phyloP scores from a whole-genome alignment of 2,113 vertebrate genomes.

The Forbesichthys papilliferus region DNA sequence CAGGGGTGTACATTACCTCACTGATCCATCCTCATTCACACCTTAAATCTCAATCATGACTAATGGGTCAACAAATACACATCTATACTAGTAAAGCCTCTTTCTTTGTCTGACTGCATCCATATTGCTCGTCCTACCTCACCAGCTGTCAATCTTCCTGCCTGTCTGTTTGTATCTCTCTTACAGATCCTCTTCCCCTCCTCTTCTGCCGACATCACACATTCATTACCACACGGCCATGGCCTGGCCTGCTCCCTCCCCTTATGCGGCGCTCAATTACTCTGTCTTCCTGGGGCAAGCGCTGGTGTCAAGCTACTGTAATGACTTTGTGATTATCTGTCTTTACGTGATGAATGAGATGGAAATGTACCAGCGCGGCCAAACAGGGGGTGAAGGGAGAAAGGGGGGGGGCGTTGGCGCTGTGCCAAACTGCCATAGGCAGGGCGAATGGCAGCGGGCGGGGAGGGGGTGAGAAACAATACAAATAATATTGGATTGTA shows the following conservation, averaged over 20 bases:
- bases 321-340: constrained; percentile 88
- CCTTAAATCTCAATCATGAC: background rate
- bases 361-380: constrained; percentile 78
- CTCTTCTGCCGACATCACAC: constrained; percentile 64
- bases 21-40: too few relatives aligned
- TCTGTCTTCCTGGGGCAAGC: constrained; percentile 79
- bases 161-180: constrained; percentile 40
- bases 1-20: too few relatives aligned
- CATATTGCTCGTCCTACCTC: constrained; percentile 21
- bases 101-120: background rate
- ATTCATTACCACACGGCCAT: constrained; percentile 81
- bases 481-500: constrained; percentile 59
- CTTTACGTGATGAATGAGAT: constrained; percentile 88
- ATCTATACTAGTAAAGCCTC: background rate
- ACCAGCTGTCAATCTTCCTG: constrained; percentile 36
- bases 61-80: too few relatives aligned
- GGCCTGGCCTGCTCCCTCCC: constrained; percentile 73
- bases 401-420: constrained; percentile 49
- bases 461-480: constrained; percentile 38
- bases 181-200: constrained; percentile 39
- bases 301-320: constrained; percentile 80
- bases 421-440: constrained; percentile 57
- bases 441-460: constrained; percentile 17
- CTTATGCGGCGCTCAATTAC: constrained; percentile 88
- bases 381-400: constrained; percentile 48